phyloP scores from a whole-genome alignment of 2,888 invertebrate species.

The Ptychoptera contaminata region DNA sequence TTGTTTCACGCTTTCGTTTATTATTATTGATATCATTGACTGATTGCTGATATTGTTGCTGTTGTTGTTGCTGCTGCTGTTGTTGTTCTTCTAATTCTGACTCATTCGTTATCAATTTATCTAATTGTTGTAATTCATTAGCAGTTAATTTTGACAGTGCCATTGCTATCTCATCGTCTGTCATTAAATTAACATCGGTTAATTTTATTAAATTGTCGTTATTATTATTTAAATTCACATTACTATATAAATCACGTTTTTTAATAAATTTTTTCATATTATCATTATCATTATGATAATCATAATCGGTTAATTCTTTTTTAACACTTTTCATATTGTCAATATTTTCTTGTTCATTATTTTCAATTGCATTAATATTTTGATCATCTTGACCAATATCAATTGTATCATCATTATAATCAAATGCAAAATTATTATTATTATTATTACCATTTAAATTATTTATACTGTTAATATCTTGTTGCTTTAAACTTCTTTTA shows the following conservation, averaged over 20 bases:
- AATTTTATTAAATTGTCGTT: neutral
- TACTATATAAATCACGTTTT: slow-evolving; percentile 1
- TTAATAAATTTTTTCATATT: neutral
- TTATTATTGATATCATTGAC: neutral
- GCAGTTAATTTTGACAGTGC: slow-evolving; percentile 20
- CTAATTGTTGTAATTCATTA: slow-evolving; percentile 18
- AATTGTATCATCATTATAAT: neutral
- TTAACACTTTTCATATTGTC: neutral
- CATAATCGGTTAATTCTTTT: neutral
- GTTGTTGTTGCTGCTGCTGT: neutral
- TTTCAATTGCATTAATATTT: neutral
- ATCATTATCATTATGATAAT: neutral
- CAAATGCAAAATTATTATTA: neutral
- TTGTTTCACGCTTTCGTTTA: neutral
- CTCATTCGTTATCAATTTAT: slow-evolving; percentile 15
- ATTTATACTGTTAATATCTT: neutral
- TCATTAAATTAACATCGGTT: slow-evolving; percentile 9
- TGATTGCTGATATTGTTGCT: too few species aligned
- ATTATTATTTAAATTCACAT: neutral
- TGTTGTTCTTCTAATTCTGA: neutral
- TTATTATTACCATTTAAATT: neutral
- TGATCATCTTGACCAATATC: neutral
- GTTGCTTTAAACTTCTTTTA: neutral
- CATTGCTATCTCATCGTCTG: slow-evolving; percentile 20
- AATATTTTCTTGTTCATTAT: neutral